Percentiles rank a stretch among this genome's conserved stretches.
These are phyloP conservation scores for Drosophila testacea DNA, from an alignment of 2,888 invertebrate species.

Conservation along the genomic window DNA sequence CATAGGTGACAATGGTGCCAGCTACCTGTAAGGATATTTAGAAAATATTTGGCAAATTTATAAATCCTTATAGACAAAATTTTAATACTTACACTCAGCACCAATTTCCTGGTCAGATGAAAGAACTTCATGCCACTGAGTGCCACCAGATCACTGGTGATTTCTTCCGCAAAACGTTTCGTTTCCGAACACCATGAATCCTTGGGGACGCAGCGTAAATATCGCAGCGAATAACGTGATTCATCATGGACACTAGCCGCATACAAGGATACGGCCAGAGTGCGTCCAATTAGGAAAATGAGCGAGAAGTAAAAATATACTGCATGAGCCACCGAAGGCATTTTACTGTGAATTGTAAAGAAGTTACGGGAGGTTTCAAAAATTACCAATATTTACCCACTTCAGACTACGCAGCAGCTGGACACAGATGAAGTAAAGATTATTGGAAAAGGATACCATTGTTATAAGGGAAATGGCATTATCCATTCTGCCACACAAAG, in stretches of 20 bases:
- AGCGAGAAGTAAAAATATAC: constrained; percentile 87
- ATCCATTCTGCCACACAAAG: constrained; percentile 86
- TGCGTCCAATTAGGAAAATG: constrained; percentile 86
- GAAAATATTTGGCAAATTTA: too few species aligned
- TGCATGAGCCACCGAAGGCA: constrained; percentile 84
- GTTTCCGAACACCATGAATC: constrained; percentile 86
- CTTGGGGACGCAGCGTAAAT: constrained; percentile 85
- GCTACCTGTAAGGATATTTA: constrained; percentile 84
- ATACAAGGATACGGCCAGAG: constrained; percentile 86
- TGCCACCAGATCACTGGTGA: constrained; percentile 83
- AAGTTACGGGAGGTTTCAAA: not conserved
- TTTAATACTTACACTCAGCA: constrained; percentile 78
- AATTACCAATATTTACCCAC: constrained; percentile 61
- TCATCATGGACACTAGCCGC: constrained; percentile 87
- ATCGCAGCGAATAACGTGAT: constrained; percentile 84
- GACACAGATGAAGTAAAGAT: constrained; percentile 87
- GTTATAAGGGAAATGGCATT: constrained; percentile 86
- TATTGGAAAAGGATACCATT: constrained; percentile 86
- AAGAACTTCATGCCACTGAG: constrained; percentile 85
- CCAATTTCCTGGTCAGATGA: constrained; percentile 83
- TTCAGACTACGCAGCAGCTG: constrained; percentile 87
- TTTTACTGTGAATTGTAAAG: constrained; percentile 65
- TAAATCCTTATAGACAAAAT: not conserved
- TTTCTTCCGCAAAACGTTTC: constrained; percentile 83
- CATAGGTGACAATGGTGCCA: constrained; percentile 88